Evolutionary conservation across 1,140 invertebrate genomes (phyloP), one percentile per base, ranked within the genome.

Genomic region (Rhagoletis pomonella): DNA sequence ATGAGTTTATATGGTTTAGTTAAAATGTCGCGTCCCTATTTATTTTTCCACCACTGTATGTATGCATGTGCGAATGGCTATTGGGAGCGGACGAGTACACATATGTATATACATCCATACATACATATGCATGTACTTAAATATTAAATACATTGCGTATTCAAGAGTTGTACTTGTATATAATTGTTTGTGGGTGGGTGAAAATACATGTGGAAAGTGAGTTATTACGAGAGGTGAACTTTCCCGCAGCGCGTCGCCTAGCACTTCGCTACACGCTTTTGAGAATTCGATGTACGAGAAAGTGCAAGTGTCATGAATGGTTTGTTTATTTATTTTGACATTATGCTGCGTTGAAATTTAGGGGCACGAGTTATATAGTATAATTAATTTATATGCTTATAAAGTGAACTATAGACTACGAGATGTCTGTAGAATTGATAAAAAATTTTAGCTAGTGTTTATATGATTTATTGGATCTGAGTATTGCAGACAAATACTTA

Each of bases 251-350:
- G 19, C 14, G 1, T 47, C 47, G 17, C 3, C 44, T 77, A 47
- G 19, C 73, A 77, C 73, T 81, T 81, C n/a, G n/a, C 39, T 6
- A 17, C 69, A 77, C 14, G 50, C 44, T 77, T 3, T 4, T 14
- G 4, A 58, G 81, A n/a, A 7, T 14, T 85, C 14, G 47, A 19
- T 17, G 42, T 6, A 6, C 59, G 17, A 44, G 84, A 85, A 58
- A 44, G 84, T 44, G 5, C 1, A 60, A 85, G 84, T 39, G 47
- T 4, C 44, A 59, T 87, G 87, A 77, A 88, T 60, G n/a, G 14
- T 89, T 92, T 92, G 91, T 92, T 92, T 92, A 92, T 90, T 88
- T 92, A 91, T 92, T 92, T 92, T 92, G 91, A 92, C 91, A 92
- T 90, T 89, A 88, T 90, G 86, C 88, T 64, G 89, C 87, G 89